Conservation (phyloP, 2,888 invertebrate species). For the Stenodema calcarata region DNA sequence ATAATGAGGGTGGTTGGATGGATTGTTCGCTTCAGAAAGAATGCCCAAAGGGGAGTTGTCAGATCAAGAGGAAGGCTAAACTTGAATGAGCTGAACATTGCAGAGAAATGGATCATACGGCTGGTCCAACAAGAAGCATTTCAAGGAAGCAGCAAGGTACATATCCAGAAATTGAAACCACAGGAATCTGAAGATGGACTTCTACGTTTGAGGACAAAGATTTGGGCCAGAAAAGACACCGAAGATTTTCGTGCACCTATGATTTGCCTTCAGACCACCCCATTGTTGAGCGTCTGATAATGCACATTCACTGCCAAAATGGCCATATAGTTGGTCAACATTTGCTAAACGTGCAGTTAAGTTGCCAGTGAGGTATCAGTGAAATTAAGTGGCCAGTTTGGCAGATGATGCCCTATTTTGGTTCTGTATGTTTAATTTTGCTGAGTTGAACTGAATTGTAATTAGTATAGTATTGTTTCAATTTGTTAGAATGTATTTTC, state of each 20-base stretch:
- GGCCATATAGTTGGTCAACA: conserved; percentile 39
- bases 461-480: not conserved
- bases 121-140: not conserved
- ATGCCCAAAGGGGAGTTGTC: not conserved
- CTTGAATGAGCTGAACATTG: not conserved
- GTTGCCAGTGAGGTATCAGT: not conserved
- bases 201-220: conserved; percentile 31
- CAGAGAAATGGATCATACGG: not conserved
- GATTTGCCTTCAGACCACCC: conserved; percentile 42
- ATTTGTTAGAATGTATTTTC: not conserved
- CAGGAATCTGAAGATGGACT: not conserved
- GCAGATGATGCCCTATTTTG: not conserved
- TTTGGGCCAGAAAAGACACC: conserved; percentile 35
- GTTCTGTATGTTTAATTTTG: not conserved
- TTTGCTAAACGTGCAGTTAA: not conserved
- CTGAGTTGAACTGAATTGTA: not conserved
- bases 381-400: not conserved
- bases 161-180: not conserved
- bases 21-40: conserved; percentile 5
- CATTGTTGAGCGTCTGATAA: conserved; percentile 23
- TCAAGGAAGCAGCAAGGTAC: not conserved
- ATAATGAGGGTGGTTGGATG: not conserved
- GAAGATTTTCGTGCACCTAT: conserved; percentile 41
- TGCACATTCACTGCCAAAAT: not conserved
- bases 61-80: not conserved